A percentile compares a stretch with the other conserved stretches of the same genome.
Evolutionary conservation across 1,140 invertebrate genomes (phyloP).

Genomic region (Triops cancriformis): DNA sequence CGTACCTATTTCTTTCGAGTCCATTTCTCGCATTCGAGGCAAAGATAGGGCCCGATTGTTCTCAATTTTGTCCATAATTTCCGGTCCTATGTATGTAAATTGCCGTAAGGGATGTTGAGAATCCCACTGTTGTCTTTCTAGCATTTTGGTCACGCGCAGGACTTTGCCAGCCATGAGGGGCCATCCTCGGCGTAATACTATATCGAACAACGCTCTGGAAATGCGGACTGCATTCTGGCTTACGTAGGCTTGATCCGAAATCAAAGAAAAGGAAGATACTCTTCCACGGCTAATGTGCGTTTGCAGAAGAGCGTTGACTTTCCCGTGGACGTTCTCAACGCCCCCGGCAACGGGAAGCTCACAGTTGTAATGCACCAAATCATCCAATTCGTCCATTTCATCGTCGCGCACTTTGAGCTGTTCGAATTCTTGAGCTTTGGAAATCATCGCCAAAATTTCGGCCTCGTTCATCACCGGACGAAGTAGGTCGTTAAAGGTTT

Average conservation of each 20-base stretch:
- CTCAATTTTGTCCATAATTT: conserved; percentile 77
- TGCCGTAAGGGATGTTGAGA: conserved; percentile 77
- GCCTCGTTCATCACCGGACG: conserved; percentile 73
- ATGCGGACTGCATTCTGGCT: conserved; percentile 86
- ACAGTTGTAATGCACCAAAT: conserved; percentile 59
- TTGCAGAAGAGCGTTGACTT: conserved; percentile 96
- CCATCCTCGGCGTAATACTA: conserved; percentile 80
- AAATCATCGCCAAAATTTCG: conserved; percentile 80
- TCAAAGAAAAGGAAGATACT: conserved; percentile 77
- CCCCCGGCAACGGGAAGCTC: conserved; percentile 66
- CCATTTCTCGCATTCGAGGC: conserved; percentile 73
- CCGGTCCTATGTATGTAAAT: conserved; percentile 65
- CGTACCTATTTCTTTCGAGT: conserved; percentile 71
- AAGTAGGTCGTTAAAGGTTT: conserved; percentile 72
- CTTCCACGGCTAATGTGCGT: conserved; percentile 71
- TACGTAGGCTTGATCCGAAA: conserved; percentile 88
- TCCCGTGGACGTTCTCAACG: conserved; percentile 82
- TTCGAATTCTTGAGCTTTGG: conserved; percentile 86
- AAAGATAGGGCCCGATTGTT: conserved; percentile 56
- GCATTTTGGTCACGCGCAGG: conserved; percentile 55
- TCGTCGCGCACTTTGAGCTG: conserved; percentile 95
- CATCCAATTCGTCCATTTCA: conserved; percentile 82
- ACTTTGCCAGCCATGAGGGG: conserved; percentile 75
- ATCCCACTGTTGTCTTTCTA: conserved; percentile 82
- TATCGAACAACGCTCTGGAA: conserved; percentile 85